Conservation (phyloP, 2,113 vertebrate genomes). For the Anolis carolinensis region DNA sequence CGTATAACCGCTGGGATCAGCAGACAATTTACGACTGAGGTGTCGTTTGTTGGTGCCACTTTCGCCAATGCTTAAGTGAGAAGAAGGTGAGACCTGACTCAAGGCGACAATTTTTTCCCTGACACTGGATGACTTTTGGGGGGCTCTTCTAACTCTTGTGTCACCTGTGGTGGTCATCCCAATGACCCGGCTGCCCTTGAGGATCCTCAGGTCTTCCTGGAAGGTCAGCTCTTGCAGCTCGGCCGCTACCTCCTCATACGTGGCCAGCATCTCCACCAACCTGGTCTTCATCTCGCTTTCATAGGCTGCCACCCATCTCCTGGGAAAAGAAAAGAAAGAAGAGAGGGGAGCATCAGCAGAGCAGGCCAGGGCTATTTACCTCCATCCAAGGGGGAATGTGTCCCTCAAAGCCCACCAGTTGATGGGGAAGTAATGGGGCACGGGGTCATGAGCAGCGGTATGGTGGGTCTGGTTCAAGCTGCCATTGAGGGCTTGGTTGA, state of each 20-base stretch:
- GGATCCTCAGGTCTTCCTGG: constrained; percentile 36
- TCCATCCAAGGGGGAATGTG: background rate
- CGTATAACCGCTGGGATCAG: too few relatives aligned
- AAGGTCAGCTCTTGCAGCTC: constrained; percentile 28
- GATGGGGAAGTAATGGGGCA: too few relatives aligned
- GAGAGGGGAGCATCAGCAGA: background rate
- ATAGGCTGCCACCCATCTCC: constrained; percentile 10
- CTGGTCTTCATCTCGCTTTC: background rate
- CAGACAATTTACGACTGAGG: too few relatives aligned
- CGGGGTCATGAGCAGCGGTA: too few relatives aligned
- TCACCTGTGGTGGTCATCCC: constrained; percentile 60
- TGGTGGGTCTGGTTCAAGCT: too few relatives aligned
- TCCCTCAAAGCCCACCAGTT: background rate
- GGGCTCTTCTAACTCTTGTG: too few relatives aligned
- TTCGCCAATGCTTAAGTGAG: too few relatives aligned
- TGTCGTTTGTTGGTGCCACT: too few relatives aligned
- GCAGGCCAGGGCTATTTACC: background rate
- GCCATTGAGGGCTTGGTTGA: too few relatives aligned
- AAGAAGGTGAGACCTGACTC: too few relatives aligned
- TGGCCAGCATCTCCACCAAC: background rate
- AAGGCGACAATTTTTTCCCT: too few relatives aligned
- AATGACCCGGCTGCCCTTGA: constrained; percentile 30
- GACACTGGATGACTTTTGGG: too few relatives aligned
- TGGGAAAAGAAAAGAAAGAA: background rate
- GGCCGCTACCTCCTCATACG: background rate